Conservation (phyloP, 2,113 vertebrate genomes). For the Callorhinus ursinus region DNA sequence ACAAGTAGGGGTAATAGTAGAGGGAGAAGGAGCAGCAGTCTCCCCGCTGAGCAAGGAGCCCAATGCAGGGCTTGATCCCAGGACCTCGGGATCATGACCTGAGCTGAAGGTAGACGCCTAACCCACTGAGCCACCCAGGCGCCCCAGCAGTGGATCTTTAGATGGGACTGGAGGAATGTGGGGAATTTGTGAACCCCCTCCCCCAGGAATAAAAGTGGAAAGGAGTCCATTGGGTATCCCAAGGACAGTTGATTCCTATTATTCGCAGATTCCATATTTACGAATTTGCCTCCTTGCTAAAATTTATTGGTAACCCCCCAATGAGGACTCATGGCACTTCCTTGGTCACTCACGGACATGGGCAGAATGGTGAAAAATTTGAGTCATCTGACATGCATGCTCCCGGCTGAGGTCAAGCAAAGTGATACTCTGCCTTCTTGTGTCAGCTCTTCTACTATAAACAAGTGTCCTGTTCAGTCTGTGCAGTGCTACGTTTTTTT, state of each 20-base stretch:
- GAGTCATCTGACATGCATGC: rapidly evolving
- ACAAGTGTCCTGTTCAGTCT: background rate
- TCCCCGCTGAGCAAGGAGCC: no score
- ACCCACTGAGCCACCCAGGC: background rate
- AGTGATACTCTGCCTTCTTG: background rate
- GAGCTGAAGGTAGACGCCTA: background rate
- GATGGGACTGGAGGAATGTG: background rate
- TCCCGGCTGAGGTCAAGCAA: background rate
- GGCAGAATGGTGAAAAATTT: background rate
- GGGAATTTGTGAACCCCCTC: background rate
- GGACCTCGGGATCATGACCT: background rate
- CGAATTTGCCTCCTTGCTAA: background rate
- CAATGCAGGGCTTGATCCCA: background rate
- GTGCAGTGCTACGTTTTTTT: background rate
- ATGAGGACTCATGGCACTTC: background rate
- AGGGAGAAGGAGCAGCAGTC: no score
- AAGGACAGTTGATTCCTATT: background rate
- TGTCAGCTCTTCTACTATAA: background rate
- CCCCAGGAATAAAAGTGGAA: background rate
- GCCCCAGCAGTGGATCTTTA: background rate
- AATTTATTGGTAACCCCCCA: background rate
- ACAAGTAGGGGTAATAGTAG: no score
- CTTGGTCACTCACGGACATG: background rate
- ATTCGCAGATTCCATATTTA: background rate
- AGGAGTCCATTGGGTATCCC: background rate